phyloP scores from a whole-genome alignment of 2,888 invertebrate genomes.

The Mycalesis mineus region DNA sequence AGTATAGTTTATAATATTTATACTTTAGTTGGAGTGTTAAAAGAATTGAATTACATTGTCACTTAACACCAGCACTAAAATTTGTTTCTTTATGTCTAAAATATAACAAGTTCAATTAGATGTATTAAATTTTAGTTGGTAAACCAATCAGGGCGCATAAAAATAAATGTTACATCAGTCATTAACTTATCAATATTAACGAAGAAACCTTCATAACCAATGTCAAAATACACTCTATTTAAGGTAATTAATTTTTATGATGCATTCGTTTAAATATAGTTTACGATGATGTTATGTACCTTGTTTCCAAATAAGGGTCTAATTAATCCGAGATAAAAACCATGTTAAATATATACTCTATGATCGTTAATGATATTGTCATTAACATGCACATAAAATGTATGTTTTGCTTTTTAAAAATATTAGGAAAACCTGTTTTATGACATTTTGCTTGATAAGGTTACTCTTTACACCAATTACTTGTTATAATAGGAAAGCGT shows the following conservation, averaged over 20 bases:
- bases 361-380: not conserved
- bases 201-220: constrained; percentile 8
- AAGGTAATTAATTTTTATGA: constrained; percentile 13
- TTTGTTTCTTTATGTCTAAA: too few species aligned
- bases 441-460: too few species aligned
- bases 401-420: not conserved
- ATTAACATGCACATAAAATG: not conserved
- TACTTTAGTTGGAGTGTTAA: too few species aligned
- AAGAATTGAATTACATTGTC: too few species aligned
- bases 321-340: not conserved
- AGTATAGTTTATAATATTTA: too few species aligned
- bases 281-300: not conserved
- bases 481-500: too few species aligned
- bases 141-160: too few species aligned
- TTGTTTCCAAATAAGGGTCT: not conserved
- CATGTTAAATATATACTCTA: not conserved
- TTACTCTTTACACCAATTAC: too few species aligned
- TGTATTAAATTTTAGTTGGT: too few species aligned
- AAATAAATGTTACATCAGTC: not conserved
- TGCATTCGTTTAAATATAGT: constrained; percentile 6
- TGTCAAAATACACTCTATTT: not conserved
- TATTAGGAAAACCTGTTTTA: not conserved
- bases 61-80: too few species aligned
- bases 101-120: too few species aligned
- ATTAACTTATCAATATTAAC: constrained; percentile 3